Conservation (phyloP, 64 coral and sea anemone species). For the Porites lutea region DNA sequence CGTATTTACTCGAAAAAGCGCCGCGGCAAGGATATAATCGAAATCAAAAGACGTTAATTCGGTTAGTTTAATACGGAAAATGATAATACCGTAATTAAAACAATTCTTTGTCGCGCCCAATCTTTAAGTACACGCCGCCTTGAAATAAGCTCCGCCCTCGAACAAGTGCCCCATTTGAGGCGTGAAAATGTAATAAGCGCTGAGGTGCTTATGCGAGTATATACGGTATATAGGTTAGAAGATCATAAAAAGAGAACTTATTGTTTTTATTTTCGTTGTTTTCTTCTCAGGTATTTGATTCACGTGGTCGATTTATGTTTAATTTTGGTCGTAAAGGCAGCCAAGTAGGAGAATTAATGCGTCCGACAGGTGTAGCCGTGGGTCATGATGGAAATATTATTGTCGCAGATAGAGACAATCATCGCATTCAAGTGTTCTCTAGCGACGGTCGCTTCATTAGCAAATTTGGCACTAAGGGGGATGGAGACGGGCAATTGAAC, state of each 20-base stretch:
- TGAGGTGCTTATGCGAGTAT: too few species aligned
- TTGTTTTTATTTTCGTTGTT: background rate
- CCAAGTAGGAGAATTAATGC: constrained; percentile 89
- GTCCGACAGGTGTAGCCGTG: constrained; percentile 96
- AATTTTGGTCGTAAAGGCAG: constrained; percentile 98
- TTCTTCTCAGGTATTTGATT: constrained; percentile 86
- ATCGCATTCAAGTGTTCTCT: constrained; percentile 95
- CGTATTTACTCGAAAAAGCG: too few species aligned
- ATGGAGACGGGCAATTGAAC: constrained; percentile 97
- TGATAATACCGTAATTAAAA: too few species aligned
- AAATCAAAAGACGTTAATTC: too few species aligned
- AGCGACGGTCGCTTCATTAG: constrained; percentile 92
- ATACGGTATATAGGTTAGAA: too few species aligned
- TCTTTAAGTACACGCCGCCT: too few species aligned
- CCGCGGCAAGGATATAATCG: too few species aligned
- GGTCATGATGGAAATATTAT: constrained; percentile 95
- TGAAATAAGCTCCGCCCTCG: too few species aligned
- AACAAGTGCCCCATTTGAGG: too few species aligned
- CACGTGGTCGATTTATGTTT: constrained; percentile 96
- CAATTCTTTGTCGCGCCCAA: too few species aligned
- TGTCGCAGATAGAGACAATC: constrained; percentile 98
- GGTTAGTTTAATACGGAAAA: too few species aligned
- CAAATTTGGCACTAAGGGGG: constrained; percentile 98
- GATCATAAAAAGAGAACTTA: background rate
- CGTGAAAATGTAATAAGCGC: too few species aligned